phyloP scores from a whole-genome alignment of 2,888 invertebrate species.

The Spodoptera exigua region DNA sequence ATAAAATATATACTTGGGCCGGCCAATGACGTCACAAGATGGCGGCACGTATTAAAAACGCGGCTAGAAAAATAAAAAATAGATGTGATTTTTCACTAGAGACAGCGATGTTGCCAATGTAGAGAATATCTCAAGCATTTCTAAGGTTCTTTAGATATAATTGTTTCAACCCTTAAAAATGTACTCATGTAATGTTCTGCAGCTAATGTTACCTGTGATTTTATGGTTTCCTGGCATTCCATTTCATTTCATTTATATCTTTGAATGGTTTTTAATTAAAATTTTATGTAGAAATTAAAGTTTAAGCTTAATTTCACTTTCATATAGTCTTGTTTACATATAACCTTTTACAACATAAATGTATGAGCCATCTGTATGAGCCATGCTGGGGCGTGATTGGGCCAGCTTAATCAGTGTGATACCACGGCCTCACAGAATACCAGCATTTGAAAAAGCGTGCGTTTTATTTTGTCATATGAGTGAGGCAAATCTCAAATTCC shows the following conservation, averaged over 20 bases:
- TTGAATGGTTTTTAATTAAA: neutral
- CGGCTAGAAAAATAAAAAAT: conserved; percentile 27
- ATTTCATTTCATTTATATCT: neutral
- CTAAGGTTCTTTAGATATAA: conserved; percentile 40
- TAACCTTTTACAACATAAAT: too few relatives aligned
- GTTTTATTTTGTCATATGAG: too few relatives aligned
- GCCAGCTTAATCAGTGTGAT: too few relatives aligned
- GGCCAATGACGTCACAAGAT: conserved; percentile 16
- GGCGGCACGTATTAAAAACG: neutral
- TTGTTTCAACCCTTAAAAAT: conserved; percentile 31
- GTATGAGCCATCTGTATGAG: too few relatives aligned
- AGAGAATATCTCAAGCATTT: conserved; percentile 36
- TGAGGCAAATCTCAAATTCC: too few relatives aligned
- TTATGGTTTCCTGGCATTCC: neutral
- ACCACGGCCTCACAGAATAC: too few relatives aligned
- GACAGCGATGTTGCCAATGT: conserved; percentile 13
- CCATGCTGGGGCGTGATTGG: too few relatives aligned
- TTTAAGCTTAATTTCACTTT: too few relatives aligned
- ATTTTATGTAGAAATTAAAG: too few relatives aligned
- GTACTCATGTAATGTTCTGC: neutral
- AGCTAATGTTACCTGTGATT: conserved; percentile 10
- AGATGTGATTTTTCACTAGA: conserved; percentile 13
- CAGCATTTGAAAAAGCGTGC: too few relatives aligned
- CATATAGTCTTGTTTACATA: too few relatives aligned
- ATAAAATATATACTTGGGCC: neutral